phyloP scores from a whole-genome alignment of 1,140 invertebrate genomes.

The Drosophila pachea region DNA sequence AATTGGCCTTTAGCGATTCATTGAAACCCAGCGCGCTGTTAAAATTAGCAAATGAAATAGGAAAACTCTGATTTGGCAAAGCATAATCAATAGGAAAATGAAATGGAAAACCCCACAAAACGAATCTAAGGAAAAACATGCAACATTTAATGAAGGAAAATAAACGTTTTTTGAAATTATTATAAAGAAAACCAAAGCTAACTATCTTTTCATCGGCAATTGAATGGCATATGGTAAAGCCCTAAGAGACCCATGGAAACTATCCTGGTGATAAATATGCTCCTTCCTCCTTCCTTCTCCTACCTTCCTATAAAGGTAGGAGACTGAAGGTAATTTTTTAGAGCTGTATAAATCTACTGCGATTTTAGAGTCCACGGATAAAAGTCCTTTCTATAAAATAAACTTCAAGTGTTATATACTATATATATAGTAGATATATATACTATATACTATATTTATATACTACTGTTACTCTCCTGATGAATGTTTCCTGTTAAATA shows the following conservation, averaged over 20 bases:
- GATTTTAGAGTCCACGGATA: no score
- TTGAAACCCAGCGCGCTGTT: constrained; percentile 25
- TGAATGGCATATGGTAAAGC: not conserved
- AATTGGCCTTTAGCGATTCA: constrained; percentile 45
- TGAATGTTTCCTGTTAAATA: no score
- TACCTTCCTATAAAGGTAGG: no score
- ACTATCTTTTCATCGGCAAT: constrained; percentile 59
- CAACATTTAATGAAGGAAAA: constrained; percentile 29
- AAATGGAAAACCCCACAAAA: constrained; percentile 20
- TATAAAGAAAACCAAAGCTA: constrained; percentile 25
- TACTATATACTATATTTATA: no score
- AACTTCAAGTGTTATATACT: no score
- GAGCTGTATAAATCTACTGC: no score
- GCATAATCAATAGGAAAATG: not conserved
- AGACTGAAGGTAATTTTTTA: no score
- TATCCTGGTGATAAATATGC: no score
- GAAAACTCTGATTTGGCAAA: constrained; percentile 15
- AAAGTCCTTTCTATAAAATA: no score
- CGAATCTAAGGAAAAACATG: constrained; percentile 13
- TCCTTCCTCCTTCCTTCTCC: no score
- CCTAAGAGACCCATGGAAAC: not conserved
- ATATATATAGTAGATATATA: no score
- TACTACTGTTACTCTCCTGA: no score
- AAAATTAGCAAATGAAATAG: constrained; percentile 9
- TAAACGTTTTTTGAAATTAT: constrained; percentile 42